A percentile compares a stretch with the other conserved stretches of the same genome.
phyloP scores from a whole-genome alignment of 2,888 invertebrate genomes.

The Drosophila macrothrix region DNA sequence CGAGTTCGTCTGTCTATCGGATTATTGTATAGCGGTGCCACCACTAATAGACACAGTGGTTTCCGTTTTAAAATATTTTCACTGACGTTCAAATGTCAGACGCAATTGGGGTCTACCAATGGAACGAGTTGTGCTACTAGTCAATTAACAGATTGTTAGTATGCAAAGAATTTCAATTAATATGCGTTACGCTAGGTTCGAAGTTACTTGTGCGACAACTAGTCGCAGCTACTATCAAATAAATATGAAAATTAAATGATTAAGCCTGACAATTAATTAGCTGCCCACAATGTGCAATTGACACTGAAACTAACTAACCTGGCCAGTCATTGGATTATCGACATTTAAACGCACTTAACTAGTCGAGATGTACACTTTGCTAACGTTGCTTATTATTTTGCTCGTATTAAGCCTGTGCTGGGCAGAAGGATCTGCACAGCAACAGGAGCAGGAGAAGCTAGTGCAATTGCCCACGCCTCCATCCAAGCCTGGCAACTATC shows the following conservation, averaged over 20 bases:
- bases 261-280: slow-evolving; percentile 49
- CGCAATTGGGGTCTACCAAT: slow-evolving; percentile 32
- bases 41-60: neutral
- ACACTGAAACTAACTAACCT: slow-evolving; percentile 63
- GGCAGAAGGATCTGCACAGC: slow-evolving; percentile 13
- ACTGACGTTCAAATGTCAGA: slow-evolving; percentile 57
- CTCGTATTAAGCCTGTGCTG: slow-evolving; percentile 14
- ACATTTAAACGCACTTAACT: slow-evolving; percentile 57
- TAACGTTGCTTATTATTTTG: slow-evolving; percentile 40
- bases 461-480: slow-evolving; percentile 21
- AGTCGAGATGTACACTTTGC: slow-evolving; percentile 55
- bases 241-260: slow-evolving; percentile 51
- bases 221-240: slow-evolving; percentile 40
- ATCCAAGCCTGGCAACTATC: slow-evolving; percentile 69
- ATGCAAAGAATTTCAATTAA: slow-evolving; percentile 67
- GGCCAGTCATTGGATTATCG: slow-evolving; percentile 42
- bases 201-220: slow-evolving; percentile 16
- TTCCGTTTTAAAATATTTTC: slow-evolving; percentile 22
- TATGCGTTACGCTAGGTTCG: slow-evolving; percentile 14
- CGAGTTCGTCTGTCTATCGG: neutral
- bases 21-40: slow-evolving; percentile 19
- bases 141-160: slow-evolving; percentile 66
- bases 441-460: neutral
- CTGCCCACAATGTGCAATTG: slow-evolving; percentile 14
- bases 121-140: slow-evolving; percentile 52